Evolutionary conservation across 1,140 invertebrate species (phyloP), one percentile per base, ranked within the genome.

Genomic region (Zaprionus camerounensis): DNA sequence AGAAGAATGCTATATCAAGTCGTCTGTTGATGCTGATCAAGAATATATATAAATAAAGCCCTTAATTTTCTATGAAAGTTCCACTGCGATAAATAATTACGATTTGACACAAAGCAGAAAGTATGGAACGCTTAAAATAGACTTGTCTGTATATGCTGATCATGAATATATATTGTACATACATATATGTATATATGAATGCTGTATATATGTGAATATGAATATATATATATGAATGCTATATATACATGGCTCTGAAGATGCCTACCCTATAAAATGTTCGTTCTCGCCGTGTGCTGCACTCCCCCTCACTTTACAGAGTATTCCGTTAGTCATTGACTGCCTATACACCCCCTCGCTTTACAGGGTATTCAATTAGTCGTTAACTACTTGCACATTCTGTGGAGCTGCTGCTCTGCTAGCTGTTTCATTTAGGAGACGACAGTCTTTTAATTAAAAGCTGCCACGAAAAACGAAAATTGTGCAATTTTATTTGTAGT

Each of bases 401-500:
- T 3, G 41, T 17, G 41, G n/a, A 9, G 41, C n/a, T 68, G 41
- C 31, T 34, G 26, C 12, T 17, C 44, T 49, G 12, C 38, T 51
- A 17, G 36, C 9, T 22, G 41, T 55, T 55, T 17, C 24, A 24
- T 64, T 46, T 57, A 31, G 13, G 24, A 34, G 34, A 41, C 38
- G 38, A 46, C 31, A 66, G 53, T 57, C 53, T 61, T 56, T 73
- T 61, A 73, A 61, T 68, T 73, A 73, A 73, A 56, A 17, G 56
- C 64, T 24, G 46, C 44, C 55, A 53, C 44, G 31, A 51, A 46
- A 46, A 46, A 46, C 12, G 17, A 58, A 67, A 41, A 68, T 73
- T 73, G 55, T 73, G 71, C 65, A 73, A 73, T 66, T 58, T 56
- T 57, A 66, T 72, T 71, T 66, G 69, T 65, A 55, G 28, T 22